Conservation (phyloP, 2,888 invertebrate genomes). For the Drosophila quinaria region DNA sequence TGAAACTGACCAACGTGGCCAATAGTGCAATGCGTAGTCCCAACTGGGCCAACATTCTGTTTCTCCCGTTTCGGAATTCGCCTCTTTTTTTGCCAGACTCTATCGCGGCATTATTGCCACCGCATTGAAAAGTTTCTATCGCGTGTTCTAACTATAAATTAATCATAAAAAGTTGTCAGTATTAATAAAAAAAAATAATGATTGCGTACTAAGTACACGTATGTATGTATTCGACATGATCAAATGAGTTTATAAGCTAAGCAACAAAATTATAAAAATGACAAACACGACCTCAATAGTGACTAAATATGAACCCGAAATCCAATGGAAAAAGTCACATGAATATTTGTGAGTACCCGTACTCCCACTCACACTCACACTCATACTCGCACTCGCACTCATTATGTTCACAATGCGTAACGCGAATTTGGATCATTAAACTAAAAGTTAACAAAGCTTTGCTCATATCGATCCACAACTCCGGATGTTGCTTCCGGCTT, state of each 20-base stretch:
- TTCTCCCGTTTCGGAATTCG: constrained; percentile 26
- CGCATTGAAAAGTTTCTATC: constrained; percentile 40
- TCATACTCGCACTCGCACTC: constrained; percentile 25
- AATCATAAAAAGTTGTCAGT: background rate
- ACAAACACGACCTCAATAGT: constrained; percentile 71
- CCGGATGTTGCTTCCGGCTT: constrained; percentile 85
- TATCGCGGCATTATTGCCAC: constrained; percentile 56
- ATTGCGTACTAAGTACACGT: constrained; percentile 2
- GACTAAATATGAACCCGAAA: constrained; percentile 44
- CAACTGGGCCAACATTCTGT: constrained; percentile 46
- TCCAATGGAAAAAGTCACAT: constrained; percentile 39
- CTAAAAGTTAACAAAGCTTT: constrained; percentile 70
- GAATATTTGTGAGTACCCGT: constrained; percentile 51
- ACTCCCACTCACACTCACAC: constrained; percentile 19
- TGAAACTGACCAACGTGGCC: constrained; percentile 62
- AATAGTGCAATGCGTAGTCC: constrained; percentile 58
- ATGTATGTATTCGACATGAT: constrained; percentile 47
- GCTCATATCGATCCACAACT: constrained; percentile 79
- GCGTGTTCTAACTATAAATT: constrained; percentile 44
- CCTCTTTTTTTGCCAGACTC: constrained; percentile 4
- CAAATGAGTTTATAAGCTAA: constrained; percentile 60
- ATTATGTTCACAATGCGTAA: constrained; percentile 81
- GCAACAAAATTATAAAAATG: constrained; percentile 41
- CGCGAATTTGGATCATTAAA: constrained; percentile 81
- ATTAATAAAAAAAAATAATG: constrained; percentile 7